Base-by-base conservation (phyloP, 1,140 invertebrate species). In the Drosophila kurseongensis region DNA sequence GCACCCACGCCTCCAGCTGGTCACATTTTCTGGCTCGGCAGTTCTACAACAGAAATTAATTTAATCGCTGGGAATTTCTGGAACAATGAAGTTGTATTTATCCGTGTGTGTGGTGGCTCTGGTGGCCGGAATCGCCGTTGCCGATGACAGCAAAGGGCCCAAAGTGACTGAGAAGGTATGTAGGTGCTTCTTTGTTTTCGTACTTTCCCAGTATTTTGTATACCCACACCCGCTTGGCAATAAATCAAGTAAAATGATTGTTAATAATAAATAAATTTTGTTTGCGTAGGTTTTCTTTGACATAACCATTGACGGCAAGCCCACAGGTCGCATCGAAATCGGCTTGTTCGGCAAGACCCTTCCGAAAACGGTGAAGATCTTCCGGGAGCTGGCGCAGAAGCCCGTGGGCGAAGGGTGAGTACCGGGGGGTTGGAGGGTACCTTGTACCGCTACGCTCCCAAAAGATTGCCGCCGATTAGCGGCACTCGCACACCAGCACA, bases 311-410 rank as follows among this genome's bases (percentile, higher is more conserved):
- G 98, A 97, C 12, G 97, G 94, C 45, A 94, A 97, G 82, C 65
- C 93, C 16, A 93, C 93, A 36, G 98, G 98, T 50, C 94, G 95
- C 50, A 94, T 99, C 82, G 97, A 96, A 63, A 98, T 99, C 92
- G 99, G 98, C 38, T 93, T 99, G 0, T 97, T 96, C 92, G 98
- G 99, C 23, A 98, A 98, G 92, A 99, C 97, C 55, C 98, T 99
- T 0, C 98, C 98, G 12, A 98, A 97, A 93, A 99, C 99, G 5
- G 97, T 94, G 0, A 93, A 96, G 74, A 99, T 99, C 93, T 99
- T 99, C 92, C 94, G 94, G 69, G 94, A 98, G 93, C 93, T 99
- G 44, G 95, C 97, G 12, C 94, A 95, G 80, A 97, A 96, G 91
- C 94, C 95, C 0, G 86, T 93, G 69, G 97, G 96, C 16, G 95